Percentiles rank a stretch among this genome's conserved stretches.
Evolutionary conservation across 1,140 invertebrate species (phyloP).

Genomic region (Neuroterus valhalla): DNA sequence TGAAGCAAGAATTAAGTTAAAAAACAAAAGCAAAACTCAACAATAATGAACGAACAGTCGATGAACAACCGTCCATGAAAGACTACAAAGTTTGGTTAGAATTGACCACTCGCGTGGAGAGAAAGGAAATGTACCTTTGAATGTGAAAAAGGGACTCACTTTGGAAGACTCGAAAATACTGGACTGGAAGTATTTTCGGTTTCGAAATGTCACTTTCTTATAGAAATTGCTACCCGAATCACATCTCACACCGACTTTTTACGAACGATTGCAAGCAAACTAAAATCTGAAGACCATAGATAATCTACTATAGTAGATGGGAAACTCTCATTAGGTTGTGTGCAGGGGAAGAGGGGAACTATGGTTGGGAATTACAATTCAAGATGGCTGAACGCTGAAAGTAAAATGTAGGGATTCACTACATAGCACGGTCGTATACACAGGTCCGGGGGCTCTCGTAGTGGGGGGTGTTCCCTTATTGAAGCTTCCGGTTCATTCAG

Average conservation of each 20-base stretch:
- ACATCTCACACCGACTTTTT: not conserved
- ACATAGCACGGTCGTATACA: too few species aligned
- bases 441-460: too few species aligned
- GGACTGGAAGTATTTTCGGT: not conserved
- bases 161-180: not conserved
- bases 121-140: not conserved
- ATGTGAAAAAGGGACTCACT: not conserved
- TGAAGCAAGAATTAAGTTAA: not conserved
- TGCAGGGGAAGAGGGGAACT: too few species aligned
- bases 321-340: too few species aligned
- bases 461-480: too few species aligned
- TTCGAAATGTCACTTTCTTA: not conserved
- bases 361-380: too few species aligned
- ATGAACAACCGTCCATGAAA: not conserved
- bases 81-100: conserved; percentile 18
- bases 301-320: too few species aligned
- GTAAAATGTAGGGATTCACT: too few species aligned
- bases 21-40: not conserved
- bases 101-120: not conserved
- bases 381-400: too few species aligned
- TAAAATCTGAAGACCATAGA: too few species aligned
- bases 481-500: too few species aligned
- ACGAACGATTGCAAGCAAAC: not conserved
- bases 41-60: not conserved
- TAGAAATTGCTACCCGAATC: not conserved